Evolutionary conservation across 2,113 vertebrate species (phyloP).

Genomic region (Tylochromis polylepis): DNA sequence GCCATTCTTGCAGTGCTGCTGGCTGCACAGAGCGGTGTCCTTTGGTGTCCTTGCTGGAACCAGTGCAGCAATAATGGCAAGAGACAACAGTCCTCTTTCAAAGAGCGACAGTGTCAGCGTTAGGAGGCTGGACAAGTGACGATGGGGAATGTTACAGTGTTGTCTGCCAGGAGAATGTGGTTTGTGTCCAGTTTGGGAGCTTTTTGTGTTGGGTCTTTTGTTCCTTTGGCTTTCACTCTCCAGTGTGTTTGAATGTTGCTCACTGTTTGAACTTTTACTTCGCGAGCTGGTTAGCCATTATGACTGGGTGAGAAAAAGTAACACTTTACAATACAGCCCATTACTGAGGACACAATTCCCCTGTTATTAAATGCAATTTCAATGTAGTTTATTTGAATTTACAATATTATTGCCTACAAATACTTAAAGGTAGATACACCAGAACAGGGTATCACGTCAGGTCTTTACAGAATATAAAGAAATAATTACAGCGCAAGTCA

Average conservation of each 20-base stretch:
- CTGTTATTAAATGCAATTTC: fast-evolving
- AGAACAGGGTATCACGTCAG: no score
- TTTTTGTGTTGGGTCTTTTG: neutral
- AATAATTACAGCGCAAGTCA: neutral
- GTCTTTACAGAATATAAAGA: no score
- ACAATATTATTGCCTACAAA: neutral
- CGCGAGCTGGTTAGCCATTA: neutral
- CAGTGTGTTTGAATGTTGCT: neutral
- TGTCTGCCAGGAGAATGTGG: neutral
- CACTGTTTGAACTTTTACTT: neutral
- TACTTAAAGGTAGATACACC: neutral
- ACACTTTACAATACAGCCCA: neutral
- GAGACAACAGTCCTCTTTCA: neutral
- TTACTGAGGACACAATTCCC: neutral
- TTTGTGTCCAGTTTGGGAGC: neutral
- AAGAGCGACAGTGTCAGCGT: neutral
- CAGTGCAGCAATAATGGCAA: neutral
- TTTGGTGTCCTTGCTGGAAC: neutral
- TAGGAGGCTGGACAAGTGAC: neutral
- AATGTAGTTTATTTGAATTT: neutral
- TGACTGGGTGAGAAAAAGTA: neutral
- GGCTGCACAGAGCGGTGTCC: neutral
- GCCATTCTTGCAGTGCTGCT: neutral
- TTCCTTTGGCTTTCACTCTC: neutral
- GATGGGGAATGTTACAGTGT: neutral